Evolutionary conservation across 1,140 invertebrate genomes (phyloP), one percentile per base, ranked within the genome.

Genomic region (Anastatus disparis): DNA sequence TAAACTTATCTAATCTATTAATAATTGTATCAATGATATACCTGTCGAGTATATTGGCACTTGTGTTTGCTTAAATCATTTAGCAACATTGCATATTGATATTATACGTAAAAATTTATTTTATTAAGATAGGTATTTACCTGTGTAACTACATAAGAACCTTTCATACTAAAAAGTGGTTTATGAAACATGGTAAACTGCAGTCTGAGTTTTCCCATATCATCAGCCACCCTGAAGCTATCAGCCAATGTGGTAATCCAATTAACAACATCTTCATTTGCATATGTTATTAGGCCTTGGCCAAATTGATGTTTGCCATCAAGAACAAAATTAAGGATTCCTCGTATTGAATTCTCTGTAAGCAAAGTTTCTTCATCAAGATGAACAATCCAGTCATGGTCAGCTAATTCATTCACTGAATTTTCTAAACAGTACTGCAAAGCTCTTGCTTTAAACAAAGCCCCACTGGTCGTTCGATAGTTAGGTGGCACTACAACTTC

Each of bases 141-240:
- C 90, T 95, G 94, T 68, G 94, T 95, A 8, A 97, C 95, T 73
- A 97, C 95, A 85, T 94, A 97, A 44, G 95, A 97, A 59, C 96
- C 97, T 88, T 99, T 99, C 96, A 97, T 98, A 81, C 96, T 97
- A 82, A 99, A 97, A 7, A 98, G 86, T 10, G 97, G 97, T 80
- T 95, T 96, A 81, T 98, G 95, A 79, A 99, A 97, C 80, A 94
- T 89, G 62, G 92, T 93, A 77, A 99, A 96, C 82, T 98, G 96
- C 72, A 97, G 90, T 78, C 97, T 89, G 15, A 99, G 84, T 84
- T 98, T 98, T 73, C 97, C 97, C 95, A 98, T 97, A 79, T 98
- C 96, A 84, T 98, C 96, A 27, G 95, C 95, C 1, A 99, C 97
- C 75, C 97, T 89, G 83, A 98, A 98, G 77, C 94, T 96, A 83